These are phyloP conservation scores for Zeugodacus cucurbitae DNA, from an alignment of 1,140 invertebrate genomes.

Conservation along the genomic window DNA sequence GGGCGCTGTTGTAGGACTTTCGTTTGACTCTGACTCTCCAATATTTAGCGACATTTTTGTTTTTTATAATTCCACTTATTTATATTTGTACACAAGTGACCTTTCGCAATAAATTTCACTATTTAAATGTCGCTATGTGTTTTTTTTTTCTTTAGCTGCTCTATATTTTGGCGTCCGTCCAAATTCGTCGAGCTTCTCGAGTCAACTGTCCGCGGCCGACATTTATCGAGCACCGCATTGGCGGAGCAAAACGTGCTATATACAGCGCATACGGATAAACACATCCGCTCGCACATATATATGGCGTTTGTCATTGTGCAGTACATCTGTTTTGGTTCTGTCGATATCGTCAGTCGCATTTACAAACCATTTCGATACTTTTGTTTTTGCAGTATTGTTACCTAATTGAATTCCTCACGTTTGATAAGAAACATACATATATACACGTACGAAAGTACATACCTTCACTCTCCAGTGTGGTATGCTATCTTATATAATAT, in stretches of 20 bases:
- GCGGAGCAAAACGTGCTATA: background rate
- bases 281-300: background rate
- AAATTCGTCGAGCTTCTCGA: background rate
- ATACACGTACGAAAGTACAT: too few relatives aligned
- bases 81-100: background rate
- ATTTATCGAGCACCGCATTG: background rate
- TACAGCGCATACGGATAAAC: background rate
- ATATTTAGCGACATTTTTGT: background rate
- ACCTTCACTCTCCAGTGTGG: too few relatives aligned
- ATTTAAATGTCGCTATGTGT: background rate
- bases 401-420: background rate
- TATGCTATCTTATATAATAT: too few relatives aligned
- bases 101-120: background rate
- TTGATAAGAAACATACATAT: too few relatives aligned
- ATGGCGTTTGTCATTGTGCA: background rate
- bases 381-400: background rate
- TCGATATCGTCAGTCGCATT: background rate
- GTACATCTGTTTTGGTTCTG: background rate
- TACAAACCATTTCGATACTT: background rate
- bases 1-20: background rate
- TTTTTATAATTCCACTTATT: background rate
- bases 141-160: background rate
- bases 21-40: background rate
- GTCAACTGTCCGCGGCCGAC: background rate
- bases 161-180: background rate